These are phyloP conservation scores for Centropyge bicolor DNA, from an alignment of 2,797 vertebrate genomes.

Conservation along the genomic window DNA sequence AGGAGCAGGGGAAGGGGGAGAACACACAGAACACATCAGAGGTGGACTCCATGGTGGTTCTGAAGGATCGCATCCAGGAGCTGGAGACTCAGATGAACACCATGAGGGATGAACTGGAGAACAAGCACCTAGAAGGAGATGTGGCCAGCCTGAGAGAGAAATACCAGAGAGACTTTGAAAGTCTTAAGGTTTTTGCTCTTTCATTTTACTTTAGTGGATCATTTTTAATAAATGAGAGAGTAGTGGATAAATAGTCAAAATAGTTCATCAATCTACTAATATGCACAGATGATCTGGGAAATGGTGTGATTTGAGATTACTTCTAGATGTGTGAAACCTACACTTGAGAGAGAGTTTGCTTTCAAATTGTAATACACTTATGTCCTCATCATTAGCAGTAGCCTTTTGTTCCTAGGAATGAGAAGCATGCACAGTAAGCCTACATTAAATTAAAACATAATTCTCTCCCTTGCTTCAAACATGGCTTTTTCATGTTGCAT, in stretches of 20 bases:
- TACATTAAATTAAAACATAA: no score
- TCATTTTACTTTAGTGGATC: constrained; percentile 62
- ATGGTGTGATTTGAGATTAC: constrained; percentile 55
- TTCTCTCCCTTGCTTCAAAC: neutral
- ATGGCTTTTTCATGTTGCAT: constrained; percentile 17
- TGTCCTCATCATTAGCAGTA: constrained; percentile 20
- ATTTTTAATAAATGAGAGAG: constrained; percentile 23
- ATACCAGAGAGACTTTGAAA: constrained; percentile 99
- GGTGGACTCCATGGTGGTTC: constrained; percentile 85
- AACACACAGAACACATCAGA: constrained; percentile 61
- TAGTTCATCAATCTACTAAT: constrained; percentile 48
- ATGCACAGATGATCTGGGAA: constrained; percentile 56
- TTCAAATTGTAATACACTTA: neutral
- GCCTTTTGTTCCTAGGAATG: no score
- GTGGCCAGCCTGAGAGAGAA: constrained; percentile 91
- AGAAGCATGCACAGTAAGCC: no score
- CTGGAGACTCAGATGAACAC: constrained; percentile 93
- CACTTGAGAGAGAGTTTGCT: neutral
- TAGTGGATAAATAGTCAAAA: constrained; percentile 39
- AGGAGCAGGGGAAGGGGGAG: constrained; percentile 51
- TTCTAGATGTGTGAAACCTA: neutral
- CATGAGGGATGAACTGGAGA: constrained; percentile 95
- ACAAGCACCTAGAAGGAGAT: constrained; percentile 90
- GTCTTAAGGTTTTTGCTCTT: constrained; percentile 92
- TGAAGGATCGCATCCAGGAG: constrained; percentile 93